These are phyloP conservation scores for Hypomesus transpacificus DNA, from an alignment of 2,113 vertebrate species.

Conservation along the genomic window DNA sequence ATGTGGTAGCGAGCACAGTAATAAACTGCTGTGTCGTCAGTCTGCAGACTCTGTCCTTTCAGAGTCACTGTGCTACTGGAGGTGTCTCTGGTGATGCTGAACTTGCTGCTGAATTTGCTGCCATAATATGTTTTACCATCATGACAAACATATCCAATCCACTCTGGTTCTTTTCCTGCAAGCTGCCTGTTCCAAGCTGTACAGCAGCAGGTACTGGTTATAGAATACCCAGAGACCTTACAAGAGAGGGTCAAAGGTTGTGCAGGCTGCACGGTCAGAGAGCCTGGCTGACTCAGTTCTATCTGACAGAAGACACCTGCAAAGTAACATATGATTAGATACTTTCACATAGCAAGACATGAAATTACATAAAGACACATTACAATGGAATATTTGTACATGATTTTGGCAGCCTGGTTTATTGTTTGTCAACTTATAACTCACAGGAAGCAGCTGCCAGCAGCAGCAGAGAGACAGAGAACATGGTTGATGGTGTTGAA, in stretches of 20 bases:
- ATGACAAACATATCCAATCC: background rate
- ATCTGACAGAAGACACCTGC: no score
- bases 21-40: slow-evolving; percentile 53
- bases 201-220: background rate
- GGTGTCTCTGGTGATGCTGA: slow-evolving; percentile 24
- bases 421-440: background rate
- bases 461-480: background rate
- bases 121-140: background rate
- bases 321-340: no score
- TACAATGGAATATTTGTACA: no score
- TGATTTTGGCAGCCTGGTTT: no score
- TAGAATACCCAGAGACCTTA: background rate
- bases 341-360: no score
- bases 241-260: slow-evolving; percentile 8
- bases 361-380: no score
- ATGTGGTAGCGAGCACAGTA: slow-evolving; percentile 47
- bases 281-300: background rate
- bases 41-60: slow-evolving; percentile 36
- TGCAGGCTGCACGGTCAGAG: background rate
- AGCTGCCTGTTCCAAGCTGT: background rate
- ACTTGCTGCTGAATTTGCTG: slow-evolving; percentile 33
- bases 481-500: background rate
- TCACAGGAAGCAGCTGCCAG: background rate
- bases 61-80: slow-evolving; percentile 35
- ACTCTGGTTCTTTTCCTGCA: background rate